Evolutionary conservation across 2,888 invertebrate species (phyloP).

Genomic region (Kuschelorhynchus macadamiae): DNA sequence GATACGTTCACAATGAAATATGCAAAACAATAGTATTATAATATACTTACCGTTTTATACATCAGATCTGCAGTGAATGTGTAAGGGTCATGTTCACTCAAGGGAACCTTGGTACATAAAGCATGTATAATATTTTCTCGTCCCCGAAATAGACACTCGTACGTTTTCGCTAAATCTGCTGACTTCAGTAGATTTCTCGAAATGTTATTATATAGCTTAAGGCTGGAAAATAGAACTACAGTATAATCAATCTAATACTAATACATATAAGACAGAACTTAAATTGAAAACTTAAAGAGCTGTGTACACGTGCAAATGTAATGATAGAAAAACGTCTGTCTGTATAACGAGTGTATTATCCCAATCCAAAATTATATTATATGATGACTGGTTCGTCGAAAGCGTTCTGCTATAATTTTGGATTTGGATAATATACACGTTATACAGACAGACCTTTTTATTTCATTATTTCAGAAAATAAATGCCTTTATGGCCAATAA

Average conservation of each 20-base stretch:
- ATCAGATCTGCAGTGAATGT: constrained; percentile 80
- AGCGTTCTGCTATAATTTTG: not conserved
- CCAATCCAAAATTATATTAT: too few relatives aligned
- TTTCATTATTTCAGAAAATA: not conserved
- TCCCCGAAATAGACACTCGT: constrained; percentile 60
- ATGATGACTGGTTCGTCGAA: not conserved
- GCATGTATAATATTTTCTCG: constrained; percentile 68
- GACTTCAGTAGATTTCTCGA: constrained; percentile 70
- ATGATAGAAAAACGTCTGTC: too few relatives aligned
- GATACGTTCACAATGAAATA: too few relatives aligned
- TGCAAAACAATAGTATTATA: too few relatives aligned
- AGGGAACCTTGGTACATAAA: constrained; percentile 71
- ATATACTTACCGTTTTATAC: constrained; percentile 71
- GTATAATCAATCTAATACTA: not conserved
- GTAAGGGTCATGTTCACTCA: constrained; percentile 76
- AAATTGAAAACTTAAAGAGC: too few relatives aligned
- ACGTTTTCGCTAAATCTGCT: constrained; percentile 63
- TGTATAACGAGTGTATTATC: too few relatives aligned
- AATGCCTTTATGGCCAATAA: not conserved
- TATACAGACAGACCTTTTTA: too few relatives aligned
- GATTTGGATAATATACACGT: too few relatives aligned
- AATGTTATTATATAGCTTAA: constrained; percentile 64
- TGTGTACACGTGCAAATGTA: too few relatives aligned
- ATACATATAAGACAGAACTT: too few relatives aligned
- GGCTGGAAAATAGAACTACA: constrained; percentile 54